These are phyloP conservation scores for Zaprionus bogoriensis DNA, from an alignment of 2,888 invertebrate species.

Conservation along the genomic window DNA sequence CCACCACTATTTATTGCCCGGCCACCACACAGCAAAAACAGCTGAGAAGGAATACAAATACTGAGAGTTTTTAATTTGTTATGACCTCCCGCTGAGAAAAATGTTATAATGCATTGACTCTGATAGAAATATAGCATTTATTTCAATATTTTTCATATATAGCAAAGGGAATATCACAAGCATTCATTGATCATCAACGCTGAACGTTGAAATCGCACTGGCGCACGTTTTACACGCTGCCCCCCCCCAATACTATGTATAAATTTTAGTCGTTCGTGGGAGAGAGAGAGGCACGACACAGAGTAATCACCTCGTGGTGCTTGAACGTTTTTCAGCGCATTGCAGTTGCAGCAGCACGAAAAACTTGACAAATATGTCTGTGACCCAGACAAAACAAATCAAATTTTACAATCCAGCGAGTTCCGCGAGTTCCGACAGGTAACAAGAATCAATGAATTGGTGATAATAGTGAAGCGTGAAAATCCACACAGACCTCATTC, in stretches of 20 bases:
- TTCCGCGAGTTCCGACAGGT: slow-evolving; percentile 96
- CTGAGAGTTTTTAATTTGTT: background rate
- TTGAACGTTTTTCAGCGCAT: slow-evolving; percentile 39
- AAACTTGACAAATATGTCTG: slow-evolving; percentile 65
- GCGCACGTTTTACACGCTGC: slow-evolving; percentile 53
- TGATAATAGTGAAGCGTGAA: slow-evolving; percentile 50
- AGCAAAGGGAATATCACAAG: background rate
- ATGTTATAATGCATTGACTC: background rate
- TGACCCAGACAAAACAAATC: slow-evolving; percentile 82
- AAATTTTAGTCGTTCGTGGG: slow-evolving; percentile 21
- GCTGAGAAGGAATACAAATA: slow-evolving; percentile 18
- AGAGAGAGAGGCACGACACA: slow-evolving; percentile 35
- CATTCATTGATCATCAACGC: background rate
- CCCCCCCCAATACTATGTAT: slow-evolving; percentile 5
- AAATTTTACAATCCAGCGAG: slow-evolving; percentile 91
- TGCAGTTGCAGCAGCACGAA: slow-evolving; percentile 48
- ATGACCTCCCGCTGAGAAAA: background rate
- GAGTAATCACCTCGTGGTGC: slow-evolving; percentile 68
- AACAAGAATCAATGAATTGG: slow-evolving; percentile 73
- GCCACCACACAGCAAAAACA: slow-evolving; percentile 17
- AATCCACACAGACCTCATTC: slow-evolving; percentile 49
- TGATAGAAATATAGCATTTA: slow-evolving; percentile 1
- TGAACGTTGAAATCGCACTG: slow-evolving; percentile 5
- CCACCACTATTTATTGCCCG: background rate
- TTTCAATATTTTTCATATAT: background rate